phyloP scores from a whole-genome alignment of 2,888 invertebrate species.

The Rhingia rostrata region DNA sequence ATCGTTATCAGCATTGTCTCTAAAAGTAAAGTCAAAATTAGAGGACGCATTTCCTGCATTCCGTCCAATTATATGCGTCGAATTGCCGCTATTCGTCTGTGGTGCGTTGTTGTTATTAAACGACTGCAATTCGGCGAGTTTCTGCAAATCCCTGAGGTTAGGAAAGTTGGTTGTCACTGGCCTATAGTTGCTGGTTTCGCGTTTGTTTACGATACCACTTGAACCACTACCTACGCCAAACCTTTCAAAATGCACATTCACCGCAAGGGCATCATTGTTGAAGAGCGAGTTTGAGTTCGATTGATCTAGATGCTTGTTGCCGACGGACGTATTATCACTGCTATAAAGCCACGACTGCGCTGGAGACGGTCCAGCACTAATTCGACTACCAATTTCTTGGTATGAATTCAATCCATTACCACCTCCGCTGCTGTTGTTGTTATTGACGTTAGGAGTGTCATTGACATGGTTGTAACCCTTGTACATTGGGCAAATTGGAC shows the following conservation, averaged over 20 bases:
- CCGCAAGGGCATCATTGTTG: conserved; percentile 56
- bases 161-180: conserved; percentile 72
- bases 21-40: conserved; percentile 73
- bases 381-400: conserved; percentile 40
- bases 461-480: conserved; percentile 72
- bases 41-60: conserved; percentile 39
- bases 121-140: conserved; percentile 74
- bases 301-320: conserved; percentile 55
- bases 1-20: conserved; percentile 60
- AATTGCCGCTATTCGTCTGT: conserved; percentile 47
- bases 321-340: conserved; percentile 71
- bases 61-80: conserved; percentile 50
- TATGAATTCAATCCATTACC: conserved; percentile 41
- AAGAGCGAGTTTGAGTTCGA: conserved; percentile 54
- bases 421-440: conserved; percentile 31
- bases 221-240: conserved; percentile 38
- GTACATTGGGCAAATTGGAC: conserved; percentile 86
- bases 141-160: conserved; percentile 75
- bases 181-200: conserved; percentile 57
- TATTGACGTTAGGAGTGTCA: conserved; percentile 33
- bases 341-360: conserved; percentile 68
- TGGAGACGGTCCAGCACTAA: conserved; percentile 10
- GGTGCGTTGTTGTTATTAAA: conserved; percentile 70
- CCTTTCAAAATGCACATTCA: conserved; percentile 58
- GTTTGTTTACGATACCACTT: conserved; percentile 36